Evolutionary conservation across 2,113 vertebrate species (phyloP), one percentile per base, ranked within the genome.

Genomic region (Zapornia atra): DNA sequence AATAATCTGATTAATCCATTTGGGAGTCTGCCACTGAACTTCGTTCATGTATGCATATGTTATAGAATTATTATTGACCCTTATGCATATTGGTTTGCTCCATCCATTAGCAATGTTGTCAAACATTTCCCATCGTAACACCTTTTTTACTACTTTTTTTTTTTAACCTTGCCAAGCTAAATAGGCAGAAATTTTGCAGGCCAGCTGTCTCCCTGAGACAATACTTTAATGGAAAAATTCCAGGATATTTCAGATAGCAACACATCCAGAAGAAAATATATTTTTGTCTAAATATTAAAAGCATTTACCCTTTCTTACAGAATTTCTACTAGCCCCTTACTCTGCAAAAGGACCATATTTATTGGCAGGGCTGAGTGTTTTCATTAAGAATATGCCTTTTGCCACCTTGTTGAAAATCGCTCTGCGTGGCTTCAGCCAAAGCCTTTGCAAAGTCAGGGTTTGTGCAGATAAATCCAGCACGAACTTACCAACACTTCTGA

Each of bases 21-120:
- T 97, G 81, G 56, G 82, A 95, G 44, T 87, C 60, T 83, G 69
- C 36, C 88, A 94, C 64, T 68, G 31, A 92, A 50, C 20, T 95
- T 86, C 80, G 76, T 86, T 94, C 95, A 13, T 57, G 63, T 82
- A 81, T 72, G 75, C 56, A n/a, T 75, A 40, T 8, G 60, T 70
- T 80, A 83, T 18, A 63, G 31, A 92, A 88, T 48, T 70, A 40
- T 71, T 59, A 57, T 61, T 81, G 90, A 88, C 76, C n/a, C 59
- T 48, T 46, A 29, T 3, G 22, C 42, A 71, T 40, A 36, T n/a
- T 31, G 16, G 57, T 60, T 72, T 40, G 15, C 50, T 86, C 25
- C 40, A 92, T n/a, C 40, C 46, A 26, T 77, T 73, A 66, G 51
- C 54, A 46, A 81, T 28, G 11, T 15, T 72, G 53, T 46, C 33